Evolutionary conservation across 2,888 invertebrate species (phyloP).

Genomic region (Noctua janthe): DNA sequence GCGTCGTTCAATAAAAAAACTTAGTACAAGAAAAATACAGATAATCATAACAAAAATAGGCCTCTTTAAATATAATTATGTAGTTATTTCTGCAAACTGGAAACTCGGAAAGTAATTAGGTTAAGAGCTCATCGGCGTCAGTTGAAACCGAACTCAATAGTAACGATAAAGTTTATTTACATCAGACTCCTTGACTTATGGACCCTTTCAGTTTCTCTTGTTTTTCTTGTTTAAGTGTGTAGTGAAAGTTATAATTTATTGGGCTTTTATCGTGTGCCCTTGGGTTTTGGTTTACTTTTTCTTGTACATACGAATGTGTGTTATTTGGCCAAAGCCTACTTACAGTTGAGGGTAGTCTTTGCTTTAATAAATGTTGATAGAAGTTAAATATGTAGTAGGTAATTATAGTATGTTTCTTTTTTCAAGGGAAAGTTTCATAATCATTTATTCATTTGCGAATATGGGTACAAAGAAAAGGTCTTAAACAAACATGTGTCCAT

Average conservation of each 20-base stretch:
- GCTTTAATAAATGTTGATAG: not conserved
- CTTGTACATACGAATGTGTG: not conserved
- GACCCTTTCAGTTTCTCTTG: slow-evolving; percentile 11
- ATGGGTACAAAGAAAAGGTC: no score
- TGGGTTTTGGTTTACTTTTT: slow-evolving; percentile 9
- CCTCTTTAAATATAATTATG: not conserved
- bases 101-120: slow-evolving; percentile 55
- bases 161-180: slow-evolving; percentile 40
- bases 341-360: not conserved
- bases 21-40: not conserved
- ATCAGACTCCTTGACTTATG: slow-evolving; percentile 36
- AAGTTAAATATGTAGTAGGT: not conserved
- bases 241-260: slow-evolving; percentile 51
- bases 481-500: no score
- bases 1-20: not conserved
- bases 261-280: slow-evolving; percentile 42
- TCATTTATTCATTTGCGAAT: no score
- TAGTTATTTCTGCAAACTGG: slow-evolving; percentile 21
- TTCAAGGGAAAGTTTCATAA: no score
- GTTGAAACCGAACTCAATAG: slow-evolving; percentile 25
- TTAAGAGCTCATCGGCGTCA: slow-evolving; percentile 46
- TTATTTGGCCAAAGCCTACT: slow-evolving; percentile 1
- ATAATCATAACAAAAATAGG: slow-evolving; percentile 12
- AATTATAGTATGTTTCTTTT: no score
- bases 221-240: slow-evolving; percentile 44